Base-by-base conservation (phyloP, 30 jellyfish, hydroid and myxozoan genomes). In the Clytia hemisphaerica region DNA sequence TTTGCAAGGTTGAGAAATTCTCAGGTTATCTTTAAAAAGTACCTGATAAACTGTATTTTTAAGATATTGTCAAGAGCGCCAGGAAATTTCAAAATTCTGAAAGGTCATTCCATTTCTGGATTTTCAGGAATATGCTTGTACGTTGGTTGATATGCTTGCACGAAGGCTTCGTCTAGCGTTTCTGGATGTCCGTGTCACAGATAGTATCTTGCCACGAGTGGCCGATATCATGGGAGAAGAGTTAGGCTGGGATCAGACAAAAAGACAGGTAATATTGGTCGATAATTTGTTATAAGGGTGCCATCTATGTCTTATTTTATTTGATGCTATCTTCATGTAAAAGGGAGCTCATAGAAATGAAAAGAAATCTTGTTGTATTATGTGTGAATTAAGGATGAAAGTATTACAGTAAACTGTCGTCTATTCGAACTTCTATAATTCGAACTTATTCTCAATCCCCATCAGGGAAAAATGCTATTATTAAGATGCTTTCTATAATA, bases 121-220 rank as follows among this genome's bases (percentile, higher is more conserved):
- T 77, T 61, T 42, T 29, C 59, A 92, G 95, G 99, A 92, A 68
- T 92, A 83, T 60, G 99, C 94, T 40, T 24, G 75, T 33, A 83
- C 88, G 3, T 88, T 82, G 12, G 93, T 73, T 36, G 99, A 92
- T 54, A 61, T 92, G 83, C 72, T 92, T 0, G 94, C 96, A 33
- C 28, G 99, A 38, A 48, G 99, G 31, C 29, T 83, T 33, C 73
- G 95, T 28, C 61, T 92, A 12, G 93, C 95, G 1, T 83, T 83
- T 50, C 70, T 92, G 22, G 74, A 83, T 44, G 88, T 68, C 6
- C 93, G 69, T 33, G 94, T 94, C 31, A 86, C 99, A 3, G 86
- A 72, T 21, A 80, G 70, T 26, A 67, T 83, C 18, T 68, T 92
- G 30, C 95, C 95, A 12, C 58, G 62, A 37, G 89, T 83, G 22